Conservation (phyloP, 2,113 vertebrate species). For the Turnix velox region DNA sequence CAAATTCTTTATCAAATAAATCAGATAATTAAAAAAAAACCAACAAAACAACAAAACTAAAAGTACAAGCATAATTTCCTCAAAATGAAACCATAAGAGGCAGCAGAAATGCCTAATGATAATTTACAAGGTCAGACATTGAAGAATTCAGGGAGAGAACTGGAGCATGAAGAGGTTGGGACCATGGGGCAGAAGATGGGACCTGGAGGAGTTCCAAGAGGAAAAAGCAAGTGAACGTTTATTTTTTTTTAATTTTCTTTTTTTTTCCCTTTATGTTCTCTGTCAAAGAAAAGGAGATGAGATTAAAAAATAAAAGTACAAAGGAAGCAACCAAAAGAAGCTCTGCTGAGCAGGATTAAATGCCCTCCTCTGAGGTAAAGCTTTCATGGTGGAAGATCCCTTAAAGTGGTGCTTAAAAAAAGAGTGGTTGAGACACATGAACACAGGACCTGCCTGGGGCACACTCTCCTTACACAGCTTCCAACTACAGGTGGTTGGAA, state of each 20-base stretch:
- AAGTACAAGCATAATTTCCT: neutral
- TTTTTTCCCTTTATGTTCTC: neutral
- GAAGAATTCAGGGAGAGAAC: neutral
- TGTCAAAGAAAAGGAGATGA: neutral
- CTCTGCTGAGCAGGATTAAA: neutral
- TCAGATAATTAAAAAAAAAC: neutral
- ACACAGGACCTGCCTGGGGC: neutral
- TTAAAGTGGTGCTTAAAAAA: neutral
- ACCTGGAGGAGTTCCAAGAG: neutral
- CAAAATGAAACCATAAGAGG: neutral
- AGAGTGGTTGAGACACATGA: neutral
- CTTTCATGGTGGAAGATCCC: neutral
- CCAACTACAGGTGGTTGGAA: neutral
- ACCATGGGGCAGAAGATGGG: neutral
- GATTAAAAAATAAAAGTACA: neutral
- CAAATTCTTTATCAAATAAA: neutral
- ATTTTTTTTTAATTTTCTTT: neutral
- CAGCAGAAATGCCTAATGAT: neutral
- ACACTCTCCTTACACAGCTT: neutral
- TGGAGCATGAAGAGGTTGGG: neutral
- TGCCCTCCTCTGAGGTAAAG: neutral
- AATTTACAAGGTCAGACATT: neutral
- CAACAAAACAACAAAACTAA: no score
- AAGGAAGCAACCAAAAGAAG: neutral
- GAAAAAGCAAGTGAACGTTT: neutral